Base-by-base conservation (phyloP, 1,140 invertebrate genomes). In the Gonatopus flavifemur region DNA sequence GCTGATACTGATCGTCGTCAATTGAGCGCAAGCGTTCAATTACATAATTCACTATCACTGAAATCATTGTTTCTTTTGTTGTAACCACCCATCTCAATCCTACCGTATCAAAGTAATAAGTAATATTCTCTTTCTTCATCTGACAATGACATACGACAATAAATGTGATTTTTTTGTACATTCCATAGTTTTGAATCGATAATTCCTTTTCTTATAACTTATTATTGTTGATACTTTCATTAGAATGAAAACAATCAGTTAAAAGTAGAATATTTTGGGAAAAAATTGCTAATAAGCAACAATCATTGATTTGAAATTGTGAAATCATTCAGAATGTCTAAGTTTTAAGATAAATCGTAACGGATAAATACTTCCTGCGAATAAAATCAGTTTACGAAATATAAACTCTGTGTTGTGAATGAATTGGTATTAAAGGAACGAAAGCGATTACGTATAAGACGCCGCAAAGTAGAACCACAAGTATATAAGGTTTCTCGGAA, bases 401-500 rank as follows among this genome's bases (percentile, higher is more conserved):
- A 45, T 43, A 24, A 33, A 44, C 16, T 20, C 16, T 38, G 36
- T 18, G 48, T 45, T 44, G 50, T 43, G 35, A 56, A 35, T 30
- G 38, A 45, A 35, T 32, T 20, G 48, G 35, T 52, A 31, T 36
- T n/a, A 39, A 39, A 37, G 9, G 39, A 64, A 64, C 57, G 63
- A 61, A 66, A 67, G 62, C 56, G 65, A 47, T 67, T 67, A 64
- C 65, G 65, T 64, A 52, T 49, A 41, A 52, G 37, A 20, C 33
- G 31, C 25, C 30, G 24, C 25, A 2, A 12, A 18, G 47, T 44
- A 51, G 43, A 39, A 42, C 58, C 45, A 38, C 38, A 36, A 59
- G 52, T 67, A 67, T 67, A 67, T 66, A 67, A 67, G 64, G 51
- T 57, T 55, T 57, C 61, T 41, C 21, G 51, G 53, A 49, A 57